Conservation (phyloP, 2,797 vertebrate species). For the Chaetodon trifasciatus region DNA sequence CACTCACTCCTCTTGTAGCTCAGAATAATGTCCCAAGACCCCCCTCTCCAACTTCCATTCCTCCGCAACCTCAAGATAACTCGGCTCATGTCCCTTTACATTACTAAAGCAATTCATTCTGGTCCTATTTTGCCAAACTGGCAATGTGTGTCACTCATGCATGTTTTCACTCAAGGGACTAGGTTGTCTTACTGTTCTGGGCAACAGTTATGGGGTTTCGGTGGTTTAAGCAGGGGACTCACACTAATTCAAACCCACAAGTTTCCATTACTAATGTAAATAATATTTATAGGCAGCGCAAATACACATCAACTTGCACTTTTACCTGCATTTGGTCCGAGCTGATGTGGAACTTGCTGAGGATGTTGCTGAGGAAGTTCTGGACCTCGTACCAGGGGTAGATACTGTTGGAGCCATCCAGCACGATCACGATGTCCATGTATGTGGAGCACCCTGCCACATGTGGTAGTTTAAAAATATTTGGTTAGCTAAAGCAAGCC, state of each 20-base stretch:
- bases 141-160: constrained; percentile 50
- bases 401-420: constrained; percentile 98
- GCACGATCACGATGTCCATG: constrained; percentile 96
- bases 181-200: constrained; percentile 46
- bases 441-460: constrained; percentile 92
- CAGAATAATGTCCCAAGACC: constrained; percentile 31
- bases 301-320: constrained; percentile 11
- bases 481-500: constrained; percentile 24
- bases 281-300: constrained; percentile 48
- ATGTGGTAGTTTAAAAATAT: constrained; percentile 36
- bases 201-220: constrained; percentile 45
- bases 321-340: constrained; percentile 96
- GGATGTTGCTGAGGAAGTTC: constrained; percentile 95
- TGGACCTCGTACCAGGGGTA: constrained; percentile 98
- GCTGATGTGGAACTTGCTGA: constrained; percentile 95
- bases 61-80: constrained; percentile 54
- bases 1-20: constrained; percentile 60
- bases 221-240: constrained; percentile 43
- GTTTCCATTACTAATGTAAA: constrained; percentile 72
- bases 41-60: constrained; percentile 30
- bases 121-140: constrained; percentile 60
- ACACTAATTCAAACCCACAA: constrained; percentile 66
- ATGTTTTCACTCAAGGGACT: constrained; percentile 64
- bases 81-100: constrained; percentile 59
- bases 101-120: constrained; percentile 71